Conservation (phyloP, 1,140 invertebrate genomes). For the Bombus confusus region DNA sequence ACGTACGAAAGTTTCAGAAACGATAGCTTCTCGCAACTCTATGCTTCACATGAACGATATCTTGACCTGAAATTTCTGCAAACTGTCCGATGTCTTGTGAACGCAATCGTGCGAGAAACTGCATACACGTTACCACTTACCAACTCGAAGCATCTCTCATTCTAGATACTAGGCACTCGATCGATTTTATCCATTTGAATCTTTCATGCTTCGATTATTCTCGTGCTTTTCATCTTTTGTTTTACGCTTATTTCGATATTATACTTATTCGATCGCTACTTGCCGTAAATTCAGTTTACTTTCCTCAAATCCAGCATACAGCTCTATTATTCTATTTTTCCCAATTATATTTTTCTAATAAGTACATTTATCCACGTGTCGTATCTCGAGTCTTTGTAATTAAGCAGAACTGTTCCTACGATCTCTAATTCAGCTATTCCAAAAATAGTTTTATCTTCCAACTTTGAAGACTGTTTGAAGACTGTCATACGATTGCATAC, state of each 20-base stretch:
- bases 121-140: slow-evolving; percentile 12
- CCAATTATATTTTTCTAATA: neutral
- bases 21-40: slow-evolving; percentile 20
- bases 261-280: too few relatives aligned
- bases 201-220: slow-evolving; percentile 4
- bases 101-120: slow-evolving; percentile 19
- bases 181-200: slow-evolving; percentile 29
- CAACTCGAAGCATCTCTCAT: slow-evolving; percentile 4
- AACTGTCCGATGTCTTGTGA: slow-evolving; percentile 32
- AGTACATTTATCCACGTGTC: neutral
- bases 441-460: too few relatives aligned
- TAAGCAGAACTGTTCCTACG: neutral
- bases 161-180: slow-evolving; percentile 19
- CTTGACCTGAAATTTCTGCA: slow-evolving; percentile 56
- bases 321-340: neutral
- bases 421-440: neutral
- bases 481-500: too few relatives aligned
- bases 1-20: slow-evolving; percentile 32
- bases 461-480: too few relatives aligned
- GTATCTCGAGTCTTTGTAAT: neutral
- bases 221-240: neutral
- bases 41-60: slow-evolving; percentile 14
- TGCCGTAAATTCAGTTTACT: neutral
- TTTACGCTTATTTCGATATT: neutral
- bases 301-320: neutral